Evolutionary conservation across 1,140 invertebrate species (phyloP).

Genomic region (Tetramorium alpestre): DNA sequence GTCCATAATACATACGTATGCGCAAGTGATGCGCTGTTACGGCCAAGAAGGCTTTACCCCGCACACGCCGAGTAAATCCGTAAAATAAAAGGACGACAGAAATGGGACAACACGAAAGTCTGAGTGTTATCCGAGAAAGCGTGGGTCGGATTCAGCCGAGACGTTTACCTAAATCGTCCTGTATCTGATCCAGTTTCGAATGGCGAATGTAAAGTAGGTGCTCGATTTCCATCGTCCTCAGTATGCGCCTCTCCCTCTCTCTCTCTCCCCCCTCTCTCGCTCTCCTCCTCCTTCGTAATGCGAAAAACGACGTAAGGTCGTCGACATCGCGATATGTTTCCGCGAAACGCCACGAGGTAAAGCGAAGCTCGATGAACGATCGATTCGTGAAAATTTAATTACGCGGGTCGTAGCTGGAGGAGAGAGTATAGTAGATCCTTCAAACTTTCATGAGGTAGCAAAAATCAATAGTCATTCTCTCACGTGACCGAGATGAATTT

Average conservation of each 20-base stretch:
- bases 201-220: slow-evolving; percentile 57
- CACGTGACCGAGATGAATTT: slow-evolving; percentile 49
- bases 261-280: neutral
- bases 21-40: neutral
- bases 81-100: slow-evolving; percentile 40
- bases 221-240: slow-evolving; percentile 42
- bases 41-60: neutral
- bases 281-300: neutral
- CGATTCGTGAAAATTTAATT: slow-evolving; percentile 61
- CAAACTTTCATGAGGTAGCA: slow-evolving; percentile 16
- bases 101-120: slow-evolving; percentile 46
- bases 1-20: neutral
- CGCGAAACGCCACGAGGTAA: neutral
- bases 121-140: slow-evolving; percentile 48
- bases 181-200: slow-evolving; percentile 60
- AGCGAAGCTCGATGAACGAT: slow-evolving; percentile 34
- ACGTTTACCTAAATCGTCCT: slow-evolving; percentile 59
- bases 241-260: neutral
- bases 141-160: slow-evolving; percentile 41
- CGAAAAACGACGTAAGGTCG: slow-evolving; percentile 25
- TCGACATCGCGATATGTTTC: slow-evolving; percentile 36
- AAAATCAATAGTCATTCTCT: slow-evolving; percentile 43
- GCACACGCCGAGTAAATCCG: slow-evolving; percentile 12
- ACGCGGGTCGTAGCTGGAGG: neutral
- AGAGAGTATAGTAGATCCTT: neutral